Conservation (phyloP, 2,888 invertebrate species). For the Drosophila stalkeri region DNA sequence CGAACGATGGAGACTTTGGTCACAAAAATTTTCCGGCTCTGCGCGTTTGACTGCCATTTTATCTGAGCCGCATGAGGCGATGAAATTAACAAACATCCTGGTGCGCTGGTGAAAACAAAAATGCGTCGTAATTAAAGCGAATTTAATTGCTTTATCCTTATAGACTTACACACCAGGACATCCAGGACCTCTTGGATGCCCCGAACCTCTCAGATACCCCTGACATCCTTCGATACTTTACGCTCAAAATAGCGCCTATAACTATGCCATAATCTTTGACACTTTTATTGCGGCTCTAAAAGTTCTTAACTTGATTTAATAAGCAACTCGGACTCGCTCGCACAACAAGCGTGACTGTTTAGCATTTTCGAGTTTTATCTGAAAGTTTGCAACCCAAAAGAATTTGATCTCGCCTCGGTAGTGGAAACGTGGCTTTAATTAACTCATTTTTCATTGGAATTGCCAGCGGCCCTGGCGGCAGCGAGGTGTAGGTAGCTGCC, state of each 20-base stretch:
- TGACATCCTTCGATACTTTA: not conserved
- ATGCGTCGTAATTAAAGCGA: constrained; percentile 76
- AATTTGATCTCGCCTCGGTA: constrained; percentile 75
- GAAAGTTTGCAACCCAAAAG: constrained; percentile 54
- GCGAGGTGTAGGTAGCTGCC: not conserved
- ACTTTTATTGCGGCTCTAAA: constrained; percentile 83
- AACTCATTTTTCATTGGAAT: constrained; percentile 84
- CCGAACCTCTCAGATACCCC: not conserved
- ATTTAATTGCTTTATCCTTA: constrained; percentile 76
- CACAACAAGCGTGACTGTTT: constrained; percentile 54
- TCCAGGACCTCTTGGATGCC: not conserved
- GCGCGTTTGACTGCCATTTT: constrained; percentile 74
- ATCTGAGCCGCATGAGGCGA: constrained; percentile 76
- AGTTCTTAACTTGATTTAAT: constrained; percentile 85
- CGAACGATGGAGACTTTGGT: constrained; percentile 57
- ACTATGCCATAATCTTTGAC: constrained; percentile 83
- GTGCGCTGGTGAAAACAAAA: constrained; percentile 57
- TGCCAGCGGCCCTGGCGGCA: constrained; percentile 57
- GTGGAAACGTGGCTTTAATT: constrained; percentile 82
- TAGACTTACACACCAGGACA: constrained; percentile 1
- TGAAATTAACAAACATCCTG: constrained; percentile 78
- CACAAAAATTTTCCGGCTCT: constrained; percentile 78
- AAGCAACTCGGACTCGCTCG: constrained; percentile 64
- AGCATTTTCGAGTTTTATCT: constrained; percentile 70
- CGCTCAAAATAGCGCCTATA: constrained; percentile 54